phyloP scores from a whole-genome alignment of 2,113 vertebrate genomes.

The Oncorhynchus masou region DNA sequence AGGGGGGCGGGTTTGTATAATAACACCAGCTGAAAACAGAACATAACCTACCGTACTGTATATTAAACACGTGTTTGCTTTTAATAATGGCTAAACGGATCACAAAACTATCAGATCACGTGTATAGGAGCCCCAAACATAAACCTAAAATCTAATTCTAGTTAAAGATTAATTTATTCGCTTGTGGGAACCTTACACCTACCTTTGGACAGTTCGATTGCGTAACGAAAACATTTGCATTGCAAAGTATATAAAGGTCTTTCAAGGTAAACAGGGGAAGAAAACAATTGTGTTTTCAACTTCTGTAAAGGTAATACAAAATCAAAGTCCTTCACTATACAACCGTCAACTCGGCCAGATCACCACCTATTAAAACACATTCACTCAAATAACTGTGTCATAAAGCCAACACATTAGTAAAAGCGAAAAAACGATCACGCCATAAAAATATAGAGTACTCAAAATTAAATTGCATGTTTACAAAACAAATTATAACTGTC shows the following conservation, averaged over 20 bases:
- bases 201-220: constrained; percentile 24
- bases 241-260: constrained; percentile 44
- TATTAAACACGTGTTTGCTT: background rate
- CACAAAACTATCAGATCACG: background rate
- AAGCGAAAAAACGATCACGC: background rate
- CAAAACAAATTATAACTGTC: too few species aligned
- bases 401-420: background rate
- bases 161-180: constrained; percentile 21
- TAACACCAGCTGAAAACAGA: too few species aligned
- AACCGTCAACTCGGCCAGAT: background rate
- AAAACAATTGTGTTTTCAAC: background rate
- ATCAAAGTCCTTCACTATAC: constrained; percentile 40
- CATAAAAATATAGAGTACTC: background rate
- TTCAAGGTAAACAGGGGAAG: background rate
- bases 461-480: background rate
- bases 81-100: background rate
- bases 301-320: constrained; percentile 10
- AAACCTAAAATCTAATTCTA: constrained; percentile 8
- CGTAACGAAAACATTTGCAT: constrained; percentile 59
- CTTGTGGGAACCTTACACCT: constrained; percentile 49
- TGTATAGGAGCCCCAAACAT: background rate
- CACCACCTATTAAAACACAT: background rate
- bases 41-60: too few species aligned
- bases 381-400: background rate
- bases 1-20: too few species aligned